phyloP scores from a whole-genome alignment of 1,140 invertebrate genomes.

The Neomicropteryx cornuta region DNA sequence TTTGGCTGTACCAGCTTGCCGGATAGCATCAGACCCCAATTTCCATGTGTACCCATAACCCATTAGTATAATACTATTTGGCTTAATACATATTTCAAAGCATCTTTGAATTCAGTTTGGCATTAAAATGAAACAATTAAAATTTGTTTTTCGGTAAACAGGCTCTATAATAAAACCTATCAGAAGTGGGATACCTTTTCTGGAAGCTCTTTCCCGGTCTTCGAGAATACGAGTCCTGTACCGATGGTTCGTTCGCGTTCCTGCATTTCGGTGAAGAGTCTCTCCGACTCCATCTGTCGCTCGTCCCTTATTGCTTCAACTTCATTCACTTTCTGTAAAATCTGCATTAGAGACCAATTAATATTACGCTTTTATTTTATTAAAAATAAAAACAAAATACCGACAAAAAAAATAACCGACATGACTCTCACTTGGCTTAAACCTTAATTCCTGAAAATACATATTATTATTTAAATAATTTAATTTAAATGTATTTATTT shows the following conservation, averaged over 20 bases:
- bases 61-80: neutral
- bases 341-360: slow-evolving; percentile 15
- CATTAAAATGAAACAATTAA: neutral
- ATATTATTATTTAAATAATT: no score
- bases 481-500: no score
- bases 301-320: slow-evolving; percentile 20
- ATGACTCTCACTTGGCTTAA: no score
- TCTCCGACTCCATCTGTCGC: slow-evolving; percentile 20
- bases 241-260: slow-evolving; percentile 24
- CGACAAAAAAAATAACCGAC: neutral
- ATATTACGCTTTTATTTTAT: neutral
- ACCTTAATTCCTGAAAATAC: no score
- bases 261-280: slow-evolving; percentile 26
- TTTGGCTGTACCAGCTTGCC: neutral
- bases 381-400: neutral
- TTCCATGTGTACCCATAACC: neutral
- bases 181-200: slow-evolving; percentile 24
- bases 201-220: slow-evolving; percentile 31
- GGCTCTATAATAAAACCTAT: slow-evolving; percentile 8
- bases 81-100: neutral
- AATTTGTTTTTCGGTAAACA: neutral
- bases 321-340: slow-evolving; percentile 22
- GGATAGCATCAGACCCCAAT: neutral
- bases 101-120: neutral
- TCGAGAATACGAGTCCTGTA: slow-evolving; percentile 29